Conservation (phyloP, 1,140 invertebrate species). For the Rhysida immarginata region DNA sequence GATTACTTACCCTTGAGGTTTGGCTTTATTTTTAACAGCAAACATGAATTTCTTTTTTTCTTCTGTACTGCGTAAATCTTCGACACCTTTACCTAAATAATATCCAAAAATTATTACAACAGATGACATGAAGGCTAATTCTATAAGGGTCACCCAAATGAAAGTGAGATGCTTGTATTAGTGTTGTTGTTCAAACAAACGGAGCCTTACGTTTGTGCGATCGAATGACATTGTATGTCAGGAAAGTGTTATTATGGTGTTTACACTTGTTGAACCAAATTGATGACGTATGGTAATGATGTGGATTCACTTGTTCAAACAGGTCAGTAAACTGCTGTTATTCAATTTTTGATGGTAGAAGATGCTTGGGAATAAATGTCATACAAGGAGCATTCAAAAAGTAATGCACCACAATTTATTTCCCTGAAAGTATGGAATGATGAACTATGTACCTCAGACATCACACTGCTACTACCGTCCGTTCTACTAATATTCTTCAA, state of each 20-base stretch:
- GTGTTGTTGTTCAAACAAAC: neutral
- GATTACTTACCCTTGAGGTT: conserved; percentile 1
- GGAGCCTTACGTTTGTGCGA: neutral
- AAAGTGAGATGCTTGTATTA: neutral
- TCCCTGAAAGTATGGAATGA: no score
- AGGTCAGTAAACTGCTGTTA: no score
- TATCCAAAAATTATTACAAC: neutral
- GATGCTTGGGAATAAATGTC: no score
- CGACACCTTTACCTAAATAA: neutral
- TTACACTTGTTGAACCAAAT: no score
- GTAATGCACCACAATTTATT: no score
- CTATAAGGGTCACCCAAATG: neutral
- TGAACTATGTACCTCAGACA: no score
- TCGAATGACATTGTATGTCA: neutral
- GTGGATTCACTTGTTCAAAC: no score
- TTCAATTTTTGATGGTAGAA: no score
- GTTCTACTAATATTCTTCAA: no score
- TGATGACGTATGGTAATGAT: no score
- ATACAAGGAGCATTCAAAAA: no score
- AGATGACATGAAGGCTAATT: neutral
- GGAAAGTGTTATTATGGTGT: neutral
- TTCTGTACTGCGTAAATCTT: neutral
- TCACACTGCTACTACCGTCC: no score
- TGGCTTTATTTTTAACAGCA: neutral
- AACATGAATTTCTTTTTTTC: neutral